A percentile compares a stretch with the other conserved stretches of the same genome.
These are phyloP conservation scores for Drosophila paulistorum DNA, from an alignment of 1,140 invertebrate genomes.

Conservation along the genomic window DNA sequence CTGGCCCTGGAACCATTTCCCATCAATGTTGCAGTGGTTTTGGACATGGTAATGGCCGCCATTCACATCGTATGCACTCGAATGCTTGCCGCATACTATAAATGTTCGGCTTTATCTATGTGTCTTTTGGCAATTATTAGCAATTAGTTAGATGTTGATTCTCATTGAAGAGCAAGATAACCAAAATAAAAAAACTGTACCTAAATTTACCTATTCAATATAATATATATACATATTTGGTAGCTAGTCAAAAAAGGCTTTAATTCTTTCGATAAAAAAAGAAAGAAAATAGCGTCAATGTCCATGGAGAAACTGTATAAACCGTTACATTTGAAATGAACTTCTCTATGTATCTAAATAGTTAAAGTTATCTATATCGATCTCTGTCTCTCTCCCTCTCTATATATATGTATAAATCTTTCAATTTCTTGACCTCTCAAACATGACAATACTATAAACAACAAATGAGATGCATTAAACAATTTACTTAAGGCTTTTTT, in stretches of 20 bases:
- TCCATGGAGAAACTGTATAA: constrained; percentile 44
- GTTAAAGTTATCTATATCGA: constrained; percentile 10
- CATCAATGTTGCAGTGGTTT: constrained; percentile 81
- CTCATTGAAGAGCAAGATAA: constrained; percentile 43
- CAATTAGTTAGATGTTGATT: constrained; percentile 65
- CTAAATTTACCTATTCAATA: constrained; percentile 24
- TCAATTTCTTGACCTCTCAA: constrained; percentile 63
- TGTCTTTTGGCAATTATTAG: constrained; percentile 64
- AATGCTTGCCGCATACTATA: constrained; percentile 79
- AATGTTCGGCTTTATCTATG: constrained; percentile 6
- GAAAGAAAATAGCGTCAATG: constrained; percentile 12
- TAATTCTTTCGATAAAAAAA: constrained; percentile 20
- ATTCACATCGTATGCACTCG: constrained; percentile 80
- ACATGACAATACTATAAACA: constrained; percentile 68
- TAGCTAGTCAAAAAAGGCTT: constrained; percentile 58
- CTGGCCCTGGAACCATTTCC: constrained; percentile 49
- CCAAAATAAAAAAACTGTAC: constrained; percentile 34
- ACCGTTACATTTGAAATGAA: neutral
- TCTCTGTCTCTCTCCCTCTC: neutral
- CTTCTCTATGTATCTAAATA: constrained; percentile 10
- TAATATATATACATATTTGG: constrained; percentile 13
- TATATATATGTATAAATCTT: constrained; percentile 48
- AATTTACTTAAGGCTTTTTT: constrained; percentile 36
- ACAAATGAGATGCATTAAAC: constrained; percentile 14
- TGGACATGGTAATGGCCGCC: constrained; percentile 76